A percentile compares a stretch with the other conserved stretches of the same genome.
phyloP scores from a whole-genome alignment of 2,888 invertebrate genomes.

The Drosophila pegasa region DNA sequence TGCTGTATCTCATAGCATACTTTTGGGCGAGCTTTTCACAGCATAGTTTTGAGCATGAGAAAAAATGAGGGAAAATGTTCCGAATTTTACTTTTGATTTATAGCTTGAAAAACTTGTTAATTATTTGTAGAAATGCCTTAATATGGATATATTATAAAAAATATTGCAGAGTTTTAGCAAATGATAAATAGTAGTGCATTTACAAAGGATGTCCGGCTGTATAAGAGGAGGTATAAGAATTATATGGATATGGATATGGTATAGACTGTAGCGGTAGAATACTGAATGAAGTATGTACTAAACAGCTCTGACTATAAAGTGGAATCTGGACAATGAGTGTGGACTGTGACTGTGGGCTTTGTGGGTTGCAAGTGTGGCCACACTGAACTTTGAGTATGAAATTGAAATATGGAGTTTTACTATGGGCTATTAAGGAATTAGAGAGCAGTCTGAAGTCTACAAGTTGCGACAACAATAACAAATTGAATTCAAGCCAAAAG shows the following conservation, averaged over 20 bases:
- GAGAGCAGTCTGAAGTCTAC: neutral
- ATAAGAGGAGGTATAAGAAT: neutral
- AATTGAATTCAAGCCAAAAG: conserved; percentile 48
- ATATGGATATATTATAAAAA: neutral
- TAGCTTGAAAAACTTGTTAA: neutral
- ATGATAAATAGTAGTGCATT: too few species aligned
- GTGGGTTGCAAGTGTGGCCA: too few species aligned
- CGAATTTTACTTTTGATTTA: neutral
- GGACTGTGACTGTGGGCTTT: neutral
- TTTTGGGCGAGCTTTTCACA: conserved; percentile 11
- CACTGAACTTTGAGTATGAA: neutral
- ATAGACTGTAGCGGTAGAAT: neutral
- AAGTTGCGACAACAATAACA: neutral
- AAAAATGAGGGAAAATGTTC: neutral
- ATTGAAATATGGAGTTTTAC: neutral
- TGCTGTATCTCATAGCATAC: conserved; percentile 15
- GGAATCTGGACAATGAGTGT: neutral
- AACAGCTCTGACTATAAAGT: neutral
- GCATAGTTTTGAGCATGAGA: conserved; percentile 10
- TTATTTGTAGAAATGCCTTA: too few species aligned
- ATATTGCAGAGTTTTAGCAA: too few species aligned
- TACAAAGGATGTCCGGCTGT: too few species aligned
- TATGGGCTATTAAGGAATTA: neutral
- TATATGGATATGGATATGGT: neutral
- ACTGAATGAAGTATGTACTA: neutral